Conservation (phyloP, 2,888 invertebrate genomes). For the Chymomyza amoena region DNA sequence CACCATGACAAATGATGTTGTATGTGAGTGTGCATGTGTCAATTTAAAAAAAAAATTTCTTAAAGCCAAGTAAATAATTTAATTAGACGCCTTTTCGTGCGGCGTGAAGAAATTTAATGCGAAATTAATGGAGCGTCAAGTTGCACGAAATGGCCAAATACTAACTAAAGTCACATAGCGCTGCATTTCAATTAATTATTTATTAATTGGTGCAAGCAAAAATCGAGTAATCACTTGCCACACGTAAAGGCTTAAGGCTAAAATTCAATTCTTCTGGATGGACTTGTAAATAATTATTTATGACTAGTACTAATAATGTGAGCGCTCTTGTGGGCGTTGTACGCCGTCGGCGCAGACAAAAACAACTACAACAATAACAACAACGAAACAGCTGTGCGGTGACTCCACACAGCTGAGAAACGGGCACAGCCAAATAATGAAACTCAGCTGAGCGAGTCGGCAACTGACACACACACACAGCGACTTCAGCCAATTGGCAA, state of each 20-base stretch:
- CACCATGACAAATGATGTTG: neutral
- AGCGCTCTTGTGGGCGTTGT: conserved; percentile 64
- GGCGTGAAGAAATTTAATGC: conserved; percentile 66
- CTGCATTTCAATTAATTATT: conserved; percentile 64
- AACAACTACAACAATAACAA: conserved; percentile 7
- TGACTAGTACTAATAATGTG: conserved; percentile 23
- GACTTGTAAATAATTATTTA: neutral
- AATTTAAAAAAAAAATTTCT: conserved; percentile 34
- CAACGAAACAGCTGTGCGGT: neutral
- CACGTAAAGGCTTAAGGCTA: neutral
- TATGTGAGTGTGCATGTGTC: conserved; percentile 26
- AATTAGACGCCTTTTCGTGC: conserved; percentile 55
- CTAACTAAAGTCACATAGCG: neutral
- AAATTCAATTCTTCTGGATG: neutral
- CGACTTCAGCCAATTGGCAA: neutral
- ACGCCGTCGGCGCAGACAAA: conserved; percentile 31
- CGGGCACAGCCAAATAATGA: neutral
- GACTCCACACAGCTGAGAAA: neutral
- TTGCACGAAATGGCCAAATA: conserved; percentile 40
- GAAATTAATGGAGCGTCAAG: conserved; percentile 71
- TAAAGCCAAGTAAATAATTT: conserved; percentile 30
- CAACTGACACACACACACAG: neutral
- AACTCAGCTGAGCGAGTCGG: conserved; percentile 1
- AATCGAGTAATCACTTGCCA: neutral
- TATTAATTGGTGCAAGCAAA: conserved; percentile 42